Base-by-base conservation (phyloP, 2,797 vertebrate genomes). In the Mastacembelus armatus region DNA sequence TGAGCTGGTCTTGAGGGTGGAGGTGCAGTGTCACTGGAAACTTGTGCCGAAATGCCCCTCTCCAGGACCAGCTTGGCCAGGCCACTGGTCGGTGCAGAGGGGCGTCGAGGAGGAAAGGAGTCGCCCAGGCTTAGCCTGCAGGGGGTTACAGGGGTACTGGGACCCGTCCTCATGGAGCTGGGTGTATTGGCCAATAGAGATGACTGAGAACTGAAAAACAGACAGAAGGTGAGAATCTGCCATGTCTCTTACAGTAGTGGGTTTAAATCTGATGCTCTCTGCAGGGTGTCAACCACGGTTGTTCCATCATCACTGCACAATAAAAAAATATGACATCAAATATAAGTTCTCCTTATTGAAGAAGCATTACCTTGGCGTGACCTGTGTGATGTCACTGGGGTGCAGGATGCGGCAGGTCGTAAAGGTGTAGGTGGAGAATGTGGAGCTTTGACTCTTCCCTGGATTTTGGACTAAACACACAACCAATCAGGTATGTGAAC, bases 401-500 rank as follows among this genome's bases (percentile, higher is more conserved):
- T 99, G 97, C 70, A 99, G 93, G 81, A 99, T 98, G 44, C 96
- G 94, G 78, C 98, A 99, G 77, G 96, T 99, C 27, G 98, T 99
- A 82, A 98, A 95, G 61, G 98, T 99, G 89, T 96, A 99, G 0
- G 98, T 99, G 45, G 97, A 98, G 87, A 94, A 97, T 57, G 98
- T 99, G 77, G 93, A 93, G 77, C 96, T 96, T 27, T 96, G 93
- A 90, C 95, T 96, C 84, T 98, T 99, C 24, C 96, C 98, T 62
- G 97, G 98, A 87, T 99, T 96, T 50, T 91, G 91, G 74, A 93
- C 94, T 96, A 88, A 56, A 93, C 47, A 43, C 40, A 52, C 9
- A 14, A 43, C 4, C 32, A 12, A n/a, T 33, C n/a, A n/a, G n/a
- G n/a, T 1, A n/a, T 11, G 21, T 62, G 16, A 49, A 15, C 42